These are phyloP conservation scores for Chondrilla cf. caribensis DNA, from an alignment of 37 sponge, comb jelly and placozoan genomes.

Conservation along the genomic window DNA sequence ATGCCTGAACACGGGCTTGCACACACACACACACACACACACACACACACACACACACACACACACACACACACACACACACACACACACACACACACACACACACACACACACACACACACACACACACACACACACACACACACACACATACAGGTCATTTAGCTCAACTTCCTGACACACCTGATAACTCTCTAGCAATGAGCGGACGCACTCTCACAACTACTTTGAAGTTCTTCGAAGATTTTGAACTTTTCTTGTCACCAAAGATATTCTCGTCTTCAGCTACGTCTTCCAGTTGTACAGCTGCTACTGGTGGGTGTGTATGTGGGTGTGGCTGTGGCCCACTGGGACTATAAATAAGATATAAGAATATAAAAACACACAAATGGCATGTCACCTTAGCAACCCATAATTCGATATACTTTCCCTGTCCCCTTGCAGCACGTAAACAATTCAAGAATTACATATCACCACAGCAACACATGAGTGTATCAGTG, in stretches of 20 bases:
- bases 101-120: constrained; percentile 4
- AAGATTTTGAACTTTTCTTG: constrained; percentile 15
- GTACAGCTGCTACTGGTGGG: not conserved
- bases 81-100: not conserved
- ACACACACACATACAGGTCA: not conserved
- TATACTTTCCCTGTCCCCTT: too few species aligned
- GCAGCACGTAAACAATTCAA: too few species aligned
- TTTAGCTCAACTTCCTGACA: not conserved
- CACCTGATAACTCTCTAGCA: constrained; percentile 35
- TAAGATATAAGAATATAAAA: not conserved
- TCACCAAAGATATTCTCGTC: constrained; percentile 13
- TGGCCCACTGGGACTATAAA: too few species aligned
- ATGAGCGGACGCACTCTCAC: constrained; percentile 80
- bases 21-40: not conserved
- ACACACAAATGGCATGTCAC: not conserved
- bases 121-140: constrained; percentile 4
- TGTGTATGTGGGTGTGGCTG: too few species aligned
- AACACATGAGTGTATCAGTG: too few species aligned
- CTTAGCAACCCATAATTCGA: not conserved
- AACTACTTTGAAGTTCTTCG: constrained; percentile 79
- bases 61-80: constrained; percentile 4
- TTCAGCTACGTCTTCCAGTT: not conserved
- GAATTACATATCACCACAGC: too few species aligned
- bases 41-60: constrained; percentile 4
- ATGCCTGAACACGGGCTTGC: not conserved